Evolutionary conservation across 1,140 invertebrate species (phyloP).

Genomic region (Papilio aristodemus): DNA sequence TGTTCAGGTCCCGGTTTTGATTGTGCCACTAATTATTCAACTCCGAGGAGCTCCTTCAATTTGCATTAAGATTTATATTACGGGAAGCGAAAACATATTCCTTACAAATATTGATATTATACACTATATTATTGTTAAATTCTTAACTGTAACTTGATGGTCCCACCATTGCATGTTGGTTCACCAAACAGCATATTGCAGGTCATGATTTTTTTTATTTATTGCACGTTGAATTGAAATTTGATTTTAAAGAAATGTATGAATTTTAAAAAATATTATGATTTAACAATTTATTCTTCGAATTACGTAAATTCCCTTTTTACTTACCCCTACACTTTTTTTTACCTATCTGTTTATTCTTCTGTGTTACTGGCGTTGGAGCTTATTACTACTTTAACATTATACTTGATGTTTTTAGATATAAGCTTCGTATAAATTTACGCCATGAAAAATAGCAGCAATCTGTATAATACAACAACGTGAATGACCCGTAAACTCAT

Average conservation of each 20-base stretch:
- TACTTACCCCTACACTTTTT: background rate
- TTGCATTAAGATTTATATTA: conserved; percentile 22
- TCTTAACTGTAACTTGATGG: background rate
- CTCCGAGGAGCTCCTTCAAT: conserved; percentile 22
- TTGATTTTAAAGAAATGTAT: too few relatives aligned
- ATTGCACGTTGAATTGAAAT: too few relatives aligned
- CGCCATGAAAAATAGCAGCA: conserved; percentile 20
- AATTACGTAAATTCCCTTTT: too few relatives aligned
- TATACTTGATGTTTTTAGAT: background rate
- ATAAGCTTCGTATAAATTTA: conserved; percentile 3
- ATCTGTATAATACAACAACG: conserved; percentile 27
- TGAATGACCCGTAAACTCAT: conserved; percentile 33
- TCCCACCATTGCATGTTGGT: background rate
- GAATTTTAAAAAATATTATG: too few relatives aligned
- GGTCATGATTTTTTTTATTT: too few relatives aligned
- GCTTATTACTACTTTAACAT: background rate
- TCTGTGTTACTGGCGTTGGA: too few relatives aligned
- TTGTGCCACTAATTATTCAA: conserved; percentile 35
- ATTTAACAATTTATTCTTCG: too few relatives aligned
- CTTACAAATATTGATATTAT: background rate
- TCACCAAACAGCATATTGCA: background rate
- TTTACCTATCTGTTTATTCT: background rate
- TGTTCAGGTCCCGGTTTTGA: conserved; percentile 28
- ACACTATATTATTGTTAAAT: background rate
- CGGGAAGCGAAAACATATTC: conserved; percentile 10